A percentile compares a stretch with the other conserved stretches of the same genome.
Evolutionary conservation across 1,140 invertebrate genomes (phyloP).

Genomic region (Drosophila elegans): DNA sequence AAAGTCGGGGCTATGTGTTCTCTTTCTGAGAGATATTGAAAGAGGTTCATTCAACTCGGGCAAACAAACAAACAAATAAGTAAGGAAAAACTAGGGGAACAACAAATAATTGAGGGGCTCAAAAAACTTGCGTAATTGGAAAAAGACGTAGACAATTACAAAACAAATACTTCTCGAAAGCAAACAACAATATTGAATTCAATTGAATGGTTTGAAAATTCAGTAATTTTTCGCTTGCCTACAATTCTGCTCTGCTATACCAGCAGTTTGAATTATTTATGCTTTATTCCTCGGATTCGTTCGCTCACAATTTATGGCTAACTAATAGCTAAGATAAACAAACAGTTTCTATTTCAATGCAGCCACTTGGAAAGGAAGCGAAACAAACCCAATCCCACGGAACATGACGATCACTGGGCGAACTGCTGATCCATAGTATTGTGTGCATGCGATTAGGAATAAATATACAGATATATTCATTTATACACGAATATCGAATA

Average conservation of each 20-base stretch:
- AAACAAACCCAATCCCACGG: constrained; percentile 4
- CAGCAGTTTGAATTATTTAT: constrained; percentile 23
- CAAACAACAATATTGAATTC: constrained; percentile 6
- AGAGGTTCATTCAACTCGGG: constrained; percentile 56
- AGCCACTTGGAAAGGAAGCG: constrained; percentile 10
- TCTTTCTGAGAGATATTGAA: constrained; percentile 25
- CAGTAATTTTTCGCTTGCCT: background rate
- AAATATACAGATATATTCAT: constrained; percentile 7
- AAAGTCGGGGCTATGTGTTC: background rate
- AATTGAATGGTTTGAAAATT: background rate
- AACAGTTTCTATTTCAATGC: constrained; percentile 16
- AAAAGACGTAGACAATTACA: background rate
- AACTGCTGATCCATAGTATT: constrained; percentile 9
- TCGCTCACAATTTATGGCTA: constrained; percentile 44
- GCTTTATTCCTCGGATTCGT: constrained; percentile 10
- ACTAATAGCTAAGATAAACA: constrained; percentile 64
- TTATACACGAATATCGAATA: constrained; percentile 16
- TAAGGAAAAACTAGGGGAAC: background rate
- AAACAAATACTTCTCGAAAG: constrained; percentile 1
- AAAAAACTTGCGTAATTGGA: constrained; percentile 5
- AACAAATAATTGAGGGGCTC: background rate
- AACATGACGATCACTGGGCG: constrained; percentile 3
- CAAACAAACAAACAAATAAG: constrained; percentile 5
- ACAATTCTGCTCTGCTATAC: background rate
- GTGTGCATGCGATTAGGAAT: constrained; percentile 54